Evolutionary conservation across 30 jellyfish, hydroid and myxozoan species (phyloP), one percentile per base, ranked within the genome.

Genomic region (Mastigias papua): DNA sequence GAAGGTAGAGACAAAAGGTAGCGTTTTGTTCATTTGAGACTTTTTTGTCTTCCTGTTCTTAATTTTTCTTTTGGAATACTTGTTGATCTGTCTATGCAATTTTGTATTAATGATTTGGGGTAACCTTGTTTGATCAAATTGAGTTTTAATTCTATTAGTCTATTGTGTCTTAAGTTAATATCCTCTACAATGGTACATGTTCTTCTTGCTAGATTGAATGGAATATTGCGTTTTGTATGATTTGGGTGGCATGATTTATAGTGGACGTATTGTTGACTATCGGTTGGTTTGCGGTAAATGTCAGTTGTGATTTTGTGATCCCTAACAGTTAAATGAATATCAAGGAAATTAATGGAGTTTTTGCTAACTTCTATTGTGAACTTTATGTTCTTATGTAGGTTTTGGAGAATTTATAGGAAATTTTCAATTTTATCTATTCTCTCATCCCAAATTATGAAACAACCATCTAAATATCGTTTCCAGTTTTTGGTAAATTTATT

Each of bases 371-470:
- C 84, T 60, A 72, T 72, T 20, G 84, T 33, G 69, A 72, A 72
- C 25, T 72, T 9, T 4, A 72, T 72, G 67, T 42, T 37, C 48
- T 30, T 34, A 37, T 33, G 84, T 20, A 72, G 67, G 65, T n/a
- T 72, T 11, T 76, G 75, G 19, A 48, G 60, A 50, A 76, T 50
- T 9, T 34, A 7, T 21, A 76, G 26, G 5, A 76, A 13, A 28
- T 76, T 76, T 2, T 76, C 20, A 3, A 48, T 27, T 25, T 50
- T 48, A 26, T 76, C 88, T 0, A 76, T 76, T 0, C 33, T 54
- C 10, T 23, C 34, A 42, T 76, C 88, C 88, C 88, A 76, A n/a
- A 76, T 76, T n/a, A 76, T 31, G 76, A 76, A 50, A 28, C 88
- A 76, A 30, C 60, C 88, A 54, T 76, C 88, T 50, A 76, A 73